Evolutionary conservation across 2,113 vertebrate genomes (phyloP).

Genomic region (Albula goreensis): DNA sequence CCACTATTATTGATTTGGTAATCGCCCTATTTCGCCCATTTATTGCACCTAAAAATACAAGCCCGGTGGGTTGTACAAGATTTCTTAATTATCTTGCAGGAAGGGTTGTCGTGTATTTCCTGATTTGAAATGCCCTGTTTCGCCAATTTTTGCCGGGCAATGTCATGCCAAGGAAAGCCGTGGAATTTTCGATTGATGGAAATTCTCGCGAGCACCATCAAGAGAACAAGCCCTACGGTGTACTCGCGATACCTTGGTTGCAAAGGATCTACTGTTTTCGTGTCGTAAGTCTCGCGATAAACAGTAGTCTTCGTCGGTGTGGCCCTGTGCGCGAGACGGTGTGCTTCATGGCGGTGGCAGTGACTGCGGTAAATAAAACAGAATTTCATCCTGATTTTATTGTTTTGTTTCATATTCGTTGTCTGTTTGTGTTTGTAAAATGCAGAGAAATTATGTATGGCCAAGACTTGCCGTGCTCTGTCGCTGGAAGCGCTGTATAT

Average conservation of each 20-base stretch:
- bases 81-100: too few species aligned
- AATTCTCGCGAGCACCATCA: slow-evolving; percentile 16
- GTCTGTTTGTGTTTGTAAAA: slow-evolving; percentile 5
- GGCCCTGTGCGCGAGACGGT: slow-evolving; percentile 47
- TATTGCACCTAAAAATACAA: too few species aligned
- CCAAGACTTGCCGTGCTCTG: neutral
- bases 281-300: slow-evolving; percentile 1
- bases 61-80: too few species aligned
- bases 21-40: too few species aligned
- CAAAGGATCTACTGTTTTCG: neutral
- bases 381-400: neutral
- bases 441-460: neutral
- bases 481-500: neutral
- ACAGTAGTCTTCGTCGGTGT: slow-evolving; percentile 52
- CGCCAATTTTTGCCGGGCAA: neutral
- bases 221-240: neutral
- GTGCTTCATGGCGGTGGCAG: slow-evolving; percentile 51
- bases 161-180: neutral
- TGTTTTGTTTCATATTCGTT: neutral
- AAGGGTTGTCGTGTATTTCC: too few species aligned
- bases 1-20: too few species aligned
- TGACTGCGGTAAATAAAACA: slow-evolving; percentile 46
- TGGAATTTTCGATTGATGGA: neutral
- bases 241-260: slow-evolving; percentile 12
- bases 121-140: too few species aligned